phyloP scores from a whole-genome alignment of 37 sponge, comb jelly and placozoan species.

The Oscarella lobularis region DNA sequence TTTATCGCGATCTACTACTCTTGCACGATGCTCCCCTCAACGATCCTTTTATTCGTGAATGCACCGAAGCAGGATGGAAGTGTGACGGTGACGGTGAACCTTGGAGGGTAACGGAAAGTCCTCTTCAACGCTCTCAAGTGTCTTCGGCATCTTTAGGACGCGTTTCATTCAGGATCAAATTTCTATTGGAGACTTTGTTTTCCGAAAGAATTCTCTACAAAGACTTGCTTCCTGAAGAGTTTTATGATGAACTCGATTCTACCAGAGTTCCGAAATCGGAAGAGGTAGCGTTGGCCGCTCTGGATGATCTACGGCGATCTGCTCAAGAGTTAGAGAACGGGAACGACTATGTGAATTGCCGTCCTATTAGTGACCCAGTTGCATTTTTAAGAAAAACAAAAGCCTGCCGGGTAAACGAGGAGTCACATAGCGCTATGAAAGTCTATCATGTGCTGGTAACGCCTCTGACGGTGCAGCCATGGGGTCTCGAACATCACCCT shows the following conservation, averaged over 20 bases:
- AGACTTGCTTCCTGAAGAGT: background rate
- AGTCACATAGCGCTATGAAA: background rate
- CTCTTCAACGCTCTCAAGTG: background rate
- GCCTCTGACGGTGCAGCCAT: conserved; percentile 7
- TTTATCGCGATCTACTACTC: background rate
- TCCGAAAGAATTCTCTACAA: background rate
- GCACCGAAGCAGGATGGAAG: background rate
- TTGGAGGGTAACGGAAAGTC: too few species aligned
- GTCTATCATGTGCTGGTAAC: conserved; percentile 6
- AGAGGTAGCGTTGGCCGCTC: background rate
- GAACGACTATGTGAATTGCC: background rate
- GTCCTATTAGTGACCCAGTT: background rate
- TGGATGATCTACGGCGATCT: background rate
- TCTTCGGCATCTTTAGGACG: background rate
- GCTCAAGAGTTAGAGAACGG: background rate
- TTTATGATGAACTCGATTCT: too few species aligned
- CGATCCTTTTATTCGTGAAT: background rate
- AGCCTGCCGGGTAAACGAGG: background rate
- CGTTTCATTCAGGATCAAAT: background rate
- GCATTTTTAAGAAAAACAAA: background rate
- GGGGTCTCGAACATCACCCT: conserved; percentile 12
- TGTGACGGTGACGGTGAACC: too few species aligned
- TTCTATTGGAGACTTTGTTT: background rate
- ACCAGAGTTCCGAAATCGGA: background rate
- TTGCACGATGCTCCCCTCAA: background rate